Evolutionary conservation across 1,140 invertebrate species (phyloP).

Genomic region (Papilio dardanus): DNA sequence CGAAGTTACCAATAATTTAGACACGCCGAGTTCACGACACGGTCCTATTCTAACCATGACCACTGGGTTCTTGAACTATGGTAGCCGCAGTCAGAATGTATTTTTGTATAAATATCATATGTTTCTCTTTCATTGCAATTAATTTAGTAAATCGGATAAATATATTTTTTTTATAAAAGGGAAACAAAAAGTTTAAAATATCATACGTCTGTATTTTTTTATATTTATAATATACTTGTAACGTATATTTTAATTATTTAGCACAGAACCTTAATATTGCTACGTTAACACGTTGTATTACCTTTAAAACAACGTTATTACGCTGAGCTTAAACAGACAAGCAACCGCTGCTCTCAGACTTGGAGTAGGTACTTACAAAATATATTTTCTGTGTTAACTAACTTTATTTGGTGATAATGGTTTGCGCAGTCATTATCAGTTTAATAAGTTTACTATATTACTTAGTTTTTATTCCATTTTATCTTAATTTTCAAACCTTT

Average conservation of each 20-base stretch:
- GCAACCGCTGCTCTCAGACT: not conserved
- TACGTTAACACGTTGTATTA: slow-evolving; percentile 8
- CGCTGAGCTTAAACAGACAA: not conserved
- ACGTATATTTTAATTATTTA: not conserved
- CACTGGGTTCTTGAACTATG: not conserved
- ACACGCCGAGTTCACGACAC: not conserved
- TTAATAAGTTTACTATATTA: not conserved
- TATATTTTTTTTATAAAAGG: no score
- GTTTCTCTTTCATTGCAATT: no score
- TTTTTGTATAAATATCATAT: no score
- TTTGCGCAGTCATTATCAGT: not conserved
- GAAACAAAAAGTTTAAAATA: no score
- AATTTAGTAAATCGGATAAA: no score
- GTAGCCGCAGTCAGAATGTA: not conserved
- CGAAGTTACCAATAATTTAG: not conserved
- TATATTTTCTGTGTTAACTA: slow-evolving; percentile 12
- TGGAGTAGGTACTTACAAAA: not conserved
- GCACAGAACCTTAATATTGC: not conserved
- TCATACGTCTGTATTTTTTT: no score
- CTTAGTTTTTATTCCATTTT: not conserved
- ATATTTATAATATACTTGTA: not conserved
- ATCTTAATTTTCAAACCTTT: not conserved
- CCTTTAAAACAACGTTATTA: slow-evolving; percentile 6
- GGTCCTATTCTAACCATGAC: not conserved
- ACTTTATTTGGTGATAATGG: slow-evolving; percentile 10